phyloP scores from a whole-genome alignment of 2,888 invertebrate species.

The Iselma pallidipennis region DNA sequence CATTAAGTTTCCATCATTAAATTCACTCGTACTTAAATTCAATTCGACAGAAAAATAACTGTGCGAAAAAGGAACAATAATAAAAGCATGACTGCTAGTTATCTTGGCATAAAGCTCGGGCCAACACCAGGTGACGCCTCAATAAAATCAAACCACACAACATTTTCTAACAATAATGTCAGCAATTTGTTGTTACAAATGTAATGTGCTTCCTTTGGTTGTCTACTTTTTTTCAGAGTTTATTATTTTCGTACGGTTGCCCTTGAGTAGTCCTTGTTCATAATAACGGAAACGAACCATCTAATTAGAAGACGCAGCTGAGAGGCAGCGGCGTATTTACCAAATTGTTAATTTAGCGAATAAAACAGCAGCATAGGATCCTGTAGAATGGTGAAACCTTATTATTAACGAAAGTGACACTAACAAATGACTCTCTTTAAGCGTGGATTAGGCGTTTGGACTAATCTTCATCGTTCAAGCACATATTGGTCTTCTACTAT shows the following conservation, averaged over 20 bases:
- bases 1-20: neutral
- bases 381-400: slow-evolving; percentile 25
- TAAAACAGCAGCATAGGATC: slow-evolving; percentile 28
- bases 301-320: slow-evolving; percentile 21
- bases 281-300: neutral
- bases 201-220: neutral
- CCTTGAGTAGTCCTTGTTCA: neutral
- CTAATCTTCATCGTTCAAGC: slow-evolving; percentile 15
- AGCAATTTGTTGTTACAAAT: slow-evolving; percentile 1
- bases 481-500: neutral
- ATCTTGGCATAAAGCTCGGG: neutral
- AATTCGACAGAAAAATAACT: neutral
- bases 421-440: slow-evolving; percentile 31
- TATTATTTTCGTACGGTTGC: neutral
- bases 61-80: neutral
- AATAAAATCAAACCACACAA: slow-evolving; percentile 5
- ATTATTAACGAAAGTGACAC: slow-evolving; percentile 32
- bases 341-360: slow-evolving; percentile 31
- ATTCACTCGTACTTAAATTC: neutral
- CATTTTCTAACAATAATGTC: neutral
- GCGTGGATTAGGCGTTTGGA: slow-evolving; percentile 23
- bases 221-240: neutral
- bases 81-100: neutral
- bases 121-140: slow-evolving; percentile 2
- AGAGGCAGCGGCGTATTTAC: slow-evolving; percentile 27